A percentile compares a stretch with the other conserved stretches of the same genome.
These are phyloP conservation scores for Diarsia rubi DNA, from an alignment of 2,888 invertebrate genomes.

Conservation along the genomic window DNA sequence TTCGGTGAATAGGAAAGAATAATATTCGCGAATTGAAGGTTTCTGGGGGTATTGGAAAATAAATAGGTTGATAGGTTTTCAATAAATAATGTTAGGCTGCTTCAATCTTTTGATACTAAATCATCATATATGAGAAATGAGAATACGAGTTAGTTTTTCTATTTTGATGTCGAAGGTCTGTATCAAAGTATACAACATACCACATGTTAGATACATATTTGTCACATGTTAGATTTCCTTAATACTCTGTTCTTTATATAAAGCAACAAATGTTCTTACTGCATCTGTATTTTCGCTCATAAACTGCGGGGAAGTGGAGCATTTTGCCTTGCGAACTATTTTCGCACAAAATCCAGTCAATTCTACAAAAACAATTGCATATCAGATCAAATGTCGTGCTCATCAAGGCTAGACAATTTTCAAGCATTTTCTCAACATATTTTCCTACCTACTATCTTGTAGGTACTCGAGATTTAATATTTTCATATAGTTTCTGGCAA, in stretches of 20 bases:
- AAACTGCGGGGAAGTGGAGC: constrained; percentile 22
- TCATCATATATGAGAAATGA: constrained; percentile 7
- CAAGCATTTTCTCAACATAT: constrained; percentile 16
- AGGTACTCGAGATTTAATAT: constrained; percentile 10
- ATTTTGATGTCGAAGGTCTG: background rate
- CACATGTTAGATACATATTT: background rate
- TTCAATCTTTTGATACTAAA: constrained; percentile 15
- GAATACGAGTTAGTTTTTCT: background rate
- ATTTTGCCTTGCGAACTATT: constrained; percentile 41
- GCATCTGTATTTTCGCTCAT: constrained; percentile 12
- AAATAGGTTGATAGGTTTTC: constrained; percentile 9
- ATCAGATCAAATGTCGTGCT: constrained; percentile 17
- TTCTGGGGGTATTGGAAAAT: constrained; percentile 15
- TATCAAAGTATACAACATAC: background rate
- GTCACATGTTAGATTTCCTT: too few species aligned
- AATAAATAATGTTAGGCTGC: constrained; percentile 3
- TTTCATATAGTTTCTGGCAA: constrained; percentile 15
- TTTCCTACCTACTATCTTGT: constrained; percentile 18
- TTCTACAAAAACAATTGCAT: constrained; percentile 21
- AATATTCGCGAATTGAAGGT: constrained; percentile 19
- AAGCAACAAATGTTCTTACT: background rate
- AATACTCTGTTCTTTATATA: background rate
- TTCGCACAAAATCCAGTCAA: constrained; percentile 21
- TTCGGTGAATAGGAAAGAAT: constrained; percentile 22
- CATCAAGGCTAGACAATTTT: constrained; percentile 23